Conservation (phyloP, 2,888 invertebrate species). For the Agonum fuliginosum region DNA sequence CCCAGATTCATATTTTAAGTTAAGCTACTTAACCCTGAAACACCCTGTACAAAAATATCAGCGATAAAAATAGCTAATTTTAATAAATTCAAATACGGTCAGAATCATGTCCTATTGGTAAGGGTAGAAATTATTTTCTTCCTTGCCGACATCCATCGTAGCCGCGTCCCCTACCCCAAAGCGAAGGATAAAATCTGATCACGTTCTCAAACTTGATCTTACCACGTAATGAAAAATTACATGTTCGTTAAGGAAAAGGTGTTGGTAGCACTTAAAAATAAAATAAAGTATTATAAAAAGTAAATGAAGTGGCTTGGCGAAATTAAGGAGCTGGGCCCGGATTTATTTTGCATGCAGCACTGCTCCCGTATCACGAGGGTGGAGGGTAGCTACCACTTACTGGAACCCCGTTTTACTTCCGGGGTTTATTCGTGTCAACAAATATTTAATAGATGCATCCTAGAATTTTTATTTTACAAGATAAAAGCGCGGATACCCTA, state of each 20-base stretch:
- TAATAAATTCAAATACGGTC: no score
- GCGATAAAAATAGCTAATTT: no score
- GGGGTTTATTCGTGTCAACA: no score
- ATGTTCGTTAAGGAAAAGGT: conserved; percentile 65
- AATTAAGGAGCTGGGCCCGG: conserved; percentile 52
- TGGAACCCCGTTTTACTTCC: background rate
- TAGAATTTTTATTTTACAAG: no score
- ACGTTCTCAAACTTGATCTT: conserved; percentile 77
- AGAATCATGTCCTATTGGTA: background rate
- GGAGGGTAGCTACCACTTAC: no score
- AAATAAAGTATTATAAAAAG: conserved; percentile 65
- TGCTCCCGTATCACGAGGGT: background rate
- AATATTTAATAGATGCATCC: no score
- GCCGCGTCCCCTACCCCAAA: conserved; percentile 63
- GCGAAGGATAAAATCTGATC: conserved; percentile 72
- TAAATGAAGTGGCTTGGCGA: conserved; percentile 64
- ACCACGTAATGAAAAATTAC: conserved; percentile 83
- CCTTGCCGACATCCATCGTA: conserved; percentile 65
- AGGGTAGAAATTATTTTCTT: conserved; percentile 28
- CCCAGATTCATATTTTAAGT: no score
- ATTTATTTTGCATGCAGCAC: conserved; percentile 49
- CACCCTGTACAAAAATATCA: no score
- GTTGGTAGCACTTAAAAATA: conserved; percentile 62
- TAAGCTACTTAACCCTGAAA: no score
- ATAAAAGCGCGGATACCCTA: no score